Evolutionary conservation across 30 jellyfish, hydroid and myxozoan genomes (phyloP), one percentile per base, ranked within the genome.

Genomic region (Aurelia aurita): DNA sequence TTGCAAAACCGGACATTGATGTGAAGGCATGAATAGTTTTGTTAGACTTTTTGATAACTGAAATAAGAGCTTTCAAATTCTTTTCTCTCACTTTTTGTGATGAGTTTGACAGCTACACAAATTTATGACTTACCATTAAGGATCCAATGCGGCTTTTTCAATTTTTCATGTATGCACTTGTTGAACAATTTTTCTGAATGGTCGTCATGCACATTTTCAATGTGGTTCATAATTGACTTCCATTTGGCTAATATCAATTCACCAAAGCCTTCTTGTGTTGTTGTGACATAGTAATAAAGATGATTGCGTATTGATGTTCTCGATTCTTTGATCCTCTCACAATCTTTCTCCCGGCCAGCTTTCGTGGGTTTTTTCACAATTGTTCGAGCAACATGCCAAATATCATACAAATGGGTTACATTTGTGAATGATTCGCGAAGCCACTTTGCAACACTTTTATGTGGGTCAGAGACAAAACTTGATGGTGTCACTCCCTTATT

Each of bases 321-420:
- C 77, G 49, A 64, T 26, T 64, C 77, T 16, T 34, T 64, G 46
- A 64, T 64, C 19, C 66, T 26, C 46, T 21, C 46, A 70, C 6
- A 39, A 39, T 32, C 82, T 23, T 22, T 70, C 34, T 70, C 77
- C 44, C 25, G 43, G n/a, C 79, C 67, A 14, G 67, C 89, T 57
- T 77, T 58, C 89, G 60, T 23, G 20, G 31, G 22, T 61, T 35
- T 77, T 34, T 77, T 77, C n/a, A 47, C 43, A 13, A 61, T 58
- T 6, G 80, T 15, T 11, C 80, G 27, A 10, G 89, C 79, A 58
- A 58, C 77, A 77, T 77, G 89, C 89, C 89, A 77, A 15, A 77
- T 57, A 57, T 58, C 80, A 58, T 13, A 59, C 58, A 55, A 77
- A 43, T 77, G 66, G 3, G 20, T 47, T 28, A 61, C 28, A 3